Evolutionary conservation across 2,113 vertebrate species (phyloP).

Genomic region (Neofelis nebulosa): DNA sequence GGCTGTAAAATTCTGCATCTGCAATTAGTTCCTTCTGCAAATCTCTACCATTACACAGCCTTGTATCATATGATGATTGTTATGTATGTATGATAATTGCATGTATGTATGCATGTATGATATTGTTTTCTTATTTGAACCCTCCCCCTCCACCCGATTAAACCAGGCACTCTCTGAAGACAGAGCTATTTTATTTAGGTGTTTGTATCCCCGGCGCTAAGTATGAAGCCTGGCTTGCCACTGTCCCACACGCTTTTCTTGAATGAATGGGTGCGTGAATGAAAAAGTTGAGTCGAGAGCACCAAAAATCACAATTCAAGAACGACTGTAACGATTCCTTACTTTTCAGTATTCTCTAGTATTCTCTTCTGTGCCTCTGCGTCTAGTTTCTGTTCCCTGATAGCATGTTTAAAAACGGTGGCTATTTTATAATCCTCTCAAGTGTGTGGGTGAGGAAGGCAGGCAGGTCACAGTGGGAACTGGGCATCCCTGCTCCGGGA

Average conservation of each 20-base stretch:
- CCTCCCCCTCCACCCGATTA: neutral
- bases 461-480: neutral
- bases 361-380: neutral
- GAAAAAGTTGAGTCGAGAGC: neutral
- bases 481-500: neutral
- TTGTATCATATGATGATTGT: neutral
- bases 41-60: neutral
- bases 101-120: no score
- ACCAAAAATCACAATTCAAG: slow-evolving; percentile 3
- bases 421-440: neutral
- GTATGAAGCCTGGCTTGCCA: neutral
- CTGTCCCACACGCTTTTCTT: neutral
- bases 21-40: neutral
- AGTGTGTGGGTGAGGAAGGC: neutral
- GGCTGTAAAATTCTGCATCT: neutral
- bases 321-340: neutral
- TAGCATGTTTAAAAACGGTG: neutral
- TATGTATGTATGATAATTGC: no score
- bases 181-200: neutral
- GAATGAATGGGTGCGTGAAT: neutral
- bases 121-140: neutral
- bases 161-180: neutral
- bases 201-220: neutral
- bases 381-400: neutral
- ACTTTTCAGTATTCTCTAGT: neutral